These are phyloP conservation scores for Steatocranus sp. DNA, from an alignment of 2,797 vertebrate species.

Conservation along the genomic window DNA sequence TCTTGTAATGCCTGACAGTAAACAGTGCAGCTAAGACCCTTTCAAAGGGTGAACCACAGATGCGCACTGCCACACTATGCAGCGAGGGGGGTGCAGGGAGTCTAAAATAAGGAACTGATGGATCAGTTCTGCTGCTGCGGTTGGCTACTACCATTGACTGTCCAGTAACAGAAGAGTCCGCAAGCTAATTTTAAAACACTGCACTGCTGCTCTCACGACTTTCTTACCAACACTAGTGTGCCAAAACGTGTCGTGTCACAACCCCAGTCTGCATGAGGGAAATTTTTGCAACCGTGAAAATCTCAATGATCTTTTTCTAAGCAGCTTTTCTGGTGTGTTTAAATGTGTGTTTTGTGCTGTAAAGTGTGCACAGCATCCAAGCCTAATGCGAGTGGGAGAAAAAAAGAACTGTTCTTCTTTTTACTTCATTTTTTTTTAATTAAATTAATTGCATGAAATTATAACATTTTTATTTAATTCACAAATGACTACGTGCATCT, in stretches of 20 bases:
- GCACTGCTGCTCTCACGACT: slow-evolving; percentile 13
- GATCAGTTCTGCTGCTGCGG: slow-evolving; percentile 47
- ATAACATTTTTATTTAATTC: not conserved
- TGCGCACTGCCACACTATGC: slow-evolving; percentile 1
- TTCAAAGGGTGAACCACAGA: slow-evolving; percentile 40
- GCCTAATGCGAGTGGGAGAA: not conserved
- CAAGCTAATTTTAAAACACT: slow-evolving; percentile 61
- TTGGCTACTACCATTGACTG: slow-evolving; percentile 42
- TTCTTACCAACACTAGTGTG: slow-evolving; percentile 18
- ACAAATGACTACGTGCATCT: not conserved
- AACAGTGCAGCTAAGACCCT: slow-evolving; percentile 30
- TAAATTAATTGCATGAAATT: not conserved
- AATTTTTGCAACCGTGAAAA: not conserved
- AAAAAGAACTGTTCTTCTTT: not conserved
- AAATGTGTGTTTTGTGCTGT: not conserved
- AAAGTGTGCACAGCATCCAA: not conserved
- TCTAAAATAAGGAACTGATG: slow-evolving; percentile 66
- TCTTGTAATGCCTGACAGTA: slow-evolving; percentile 38
- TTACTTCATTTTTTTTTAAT: not conserved
- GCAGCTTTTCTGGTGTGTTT: not conserved
- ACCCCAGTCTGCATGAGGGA: not conserved
- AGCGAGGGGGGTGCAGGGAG: not conserved
- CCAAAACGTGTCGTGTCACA: slow-evolving; percentile 23
- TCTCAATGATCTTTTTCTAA: not conserved
- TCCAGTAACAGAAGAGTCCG: slow-evolving; percentile 28